These are phyloP conservation scores for Psettodes erumei DNA, from an alignment of 2,113 vertebrate genomes.

Conservation along the genomic window DNA sequence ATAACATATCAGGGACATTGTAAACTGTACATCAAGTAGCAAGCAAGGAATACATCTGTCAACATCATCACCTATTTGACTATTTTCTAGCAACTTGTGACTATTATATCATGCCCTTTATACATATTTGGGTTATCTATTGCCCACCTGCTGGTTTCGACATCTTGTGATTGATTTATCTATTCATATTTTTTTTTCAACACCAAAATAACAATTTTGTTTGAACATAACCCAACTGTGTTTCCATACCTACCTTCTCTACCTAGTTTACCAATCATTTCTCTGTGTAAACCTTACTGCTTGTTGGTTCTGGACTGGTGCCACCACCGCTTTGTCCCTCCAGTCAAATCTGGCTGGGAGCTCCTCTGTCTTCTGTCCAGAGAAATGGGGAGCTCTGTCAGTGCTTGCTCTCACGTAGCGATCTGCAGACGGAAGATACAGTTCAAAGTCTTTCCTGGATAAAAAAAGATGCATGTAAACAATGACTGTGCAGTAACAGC, in stretches of 20 bases:
- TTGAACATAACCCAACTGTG: neutral
- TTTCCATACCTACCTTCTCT: neutral
- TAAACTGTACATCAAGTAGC: neutral
- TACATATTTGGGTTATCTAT: neutral
- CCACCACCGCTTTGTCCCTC: slow-evolving; percentile 88
- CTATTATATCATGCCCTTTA: neutral
- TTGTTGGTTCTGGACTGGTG: slow-evolving; percentile 88
- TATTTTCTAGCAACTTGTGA: neutral
- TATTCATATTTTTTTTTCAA: neutral
- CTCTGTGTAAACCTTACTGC: slow-evolving; percentile 79
- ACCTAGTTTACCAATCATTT: neutral
- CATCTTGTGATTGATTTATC: neutral
- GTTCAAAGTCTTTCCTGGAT: slow-evolving; percentile 22
- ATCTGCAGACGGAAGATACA: slow-evolving; percentile 76
- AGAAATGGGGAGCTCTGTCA: slow-evolving; percentile 78
- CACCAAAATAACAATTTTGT: neutral
- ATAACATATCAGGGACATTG: neutral
- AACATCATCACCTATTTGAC: neutral
- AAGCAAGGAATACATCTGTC: neutral
- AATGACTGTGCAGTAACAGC: slow-evolving; percentile 2
- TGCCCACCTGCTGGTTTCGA: neutral
- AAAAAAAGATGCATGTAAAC: slow-evolving; percentile 3
- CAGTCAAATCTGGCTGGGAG: slow-evolving; percentile 91
- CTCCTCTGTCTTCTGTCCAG: slow-evolving; percentile 50
- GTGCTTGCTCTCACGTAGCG: slow-evolving; percentile 85